phyloP scores from a whole-genome alignment of 2,113 vertebrate species.

The Prolemur simus region DNA sequence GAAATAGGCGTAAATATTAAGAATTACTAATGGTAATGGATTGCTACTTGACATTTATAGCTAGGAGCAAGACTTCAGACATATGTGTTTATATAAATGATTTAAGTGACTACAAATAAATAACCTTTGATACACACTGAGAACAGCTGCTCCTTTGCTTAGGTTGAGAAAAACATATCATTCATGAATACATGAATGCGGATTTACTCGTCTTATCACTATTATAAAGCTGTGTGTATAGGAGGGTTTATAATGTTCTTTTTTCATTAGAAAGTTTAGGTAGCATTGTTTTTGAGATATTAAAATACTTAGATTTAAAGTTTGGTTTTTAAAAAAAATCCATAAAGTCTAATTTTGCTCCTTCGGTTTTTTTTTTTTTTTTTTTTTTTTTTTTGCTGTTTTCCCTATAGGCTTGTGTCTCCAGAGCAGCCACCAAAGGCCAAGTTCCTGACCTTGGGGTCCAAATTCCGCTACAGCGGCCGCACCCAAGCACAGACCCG shows the following conservation, averaged over 20 bases:
- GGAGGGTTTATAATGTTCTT: conserved; percentile 18
- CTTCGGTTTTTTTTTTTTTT: neutral
- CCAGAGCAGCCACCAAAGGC: conserved; percentile 91
- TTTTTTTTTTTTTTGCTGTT: neutral
- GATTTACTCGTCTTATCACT: neutral
- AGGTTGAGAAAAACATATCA: conserved; percentile 30
- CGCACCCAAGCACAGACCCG: conserved; percentile 91
- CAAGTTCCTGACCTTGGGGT: conserved; percentile 91
- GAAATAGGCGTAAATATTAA: conserved; percentile 68
- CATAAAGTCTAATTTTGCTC: neutral
- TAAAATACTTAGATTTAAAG: neutral
- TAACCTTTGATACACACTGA: conserved; percentile 49
- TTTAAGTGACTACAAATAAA: conserved; percentile 64
- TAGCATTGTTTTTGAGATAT: neutral
- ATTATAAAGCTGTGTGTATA: neutral
- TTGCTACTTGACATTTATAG: conserved; percentile 54
- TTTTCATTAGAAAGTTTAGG: conserved; percentile 13
- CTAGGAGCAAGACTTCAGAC: conserved; percentile 59
- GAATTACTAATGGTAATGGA: conserved; percentile 65
- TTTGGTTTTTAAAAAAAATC: neutral
- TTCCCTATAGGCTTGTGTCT: conserved; percentile 84
- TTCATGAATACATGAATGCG: neutral
- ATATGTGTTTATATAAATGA: conserved; percentile 64
- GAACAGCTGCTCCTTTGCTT: conserved; percentile 60
- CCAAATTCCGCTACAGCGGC: conserved; percentile 93